Percentiles rank a stretch among this genome's conserved stretches.
phyloP scores from a whole-genome alignment of 2,113 vertebrate genomes.

The Megaceryle torquata region DNA sequence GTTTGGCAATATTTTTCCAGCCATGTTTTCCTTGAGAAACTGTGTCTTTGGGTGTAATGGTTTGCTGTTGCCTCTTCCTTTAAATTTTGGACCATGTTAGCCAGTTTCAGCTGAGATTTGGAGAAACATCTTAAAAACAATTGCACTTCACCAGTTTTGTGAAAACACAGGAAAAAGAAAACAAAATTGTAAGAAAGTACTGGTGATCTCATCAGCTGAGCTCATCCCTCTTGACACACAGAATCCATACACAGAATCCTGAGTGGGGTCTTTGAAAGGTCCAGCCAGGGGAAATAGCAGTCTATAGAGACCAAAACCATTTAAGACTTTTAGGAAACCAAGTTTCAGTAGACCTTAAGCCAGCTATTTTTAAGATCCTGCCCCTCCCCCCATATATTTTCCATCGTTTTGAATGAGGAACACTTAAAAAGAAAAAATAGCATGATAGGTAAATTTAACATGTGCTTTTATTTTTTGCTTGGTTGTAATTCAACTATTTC shows the following conservation, averaged over 20 bases:
- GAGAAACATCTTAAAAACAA: neutral
- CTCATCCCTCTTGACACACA: neutral
- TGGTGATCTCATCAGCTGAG: neutral
- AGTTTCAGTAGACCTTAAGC: neutral
- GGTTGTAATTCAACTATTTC: neutral
- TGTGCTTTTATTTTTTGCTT: neutral
- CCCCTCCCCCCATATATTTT: neutral
- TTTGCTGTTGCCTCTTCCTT: neutral
- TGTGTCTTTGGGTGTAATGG: neutral
- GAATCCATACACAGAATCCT: neutral
- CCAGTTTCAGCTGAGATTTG: neutral
- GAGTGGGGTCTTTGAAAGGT: neutral
- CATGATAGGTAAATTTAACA: neutral
- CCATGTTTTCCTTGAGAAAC: neutral
- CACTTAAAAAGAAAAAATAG: neutral
- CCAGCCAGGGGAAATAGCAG: neutral
- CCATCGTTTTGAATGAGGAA: neutral
- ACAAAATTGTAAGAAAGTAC: neutral
- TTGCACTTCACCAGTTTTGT: neutral
- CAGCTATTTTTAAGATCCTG: neutral
- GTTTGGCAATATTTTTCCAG: neutral
- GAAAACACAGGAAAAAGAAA: neutral
- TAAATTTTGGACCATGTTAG: neutral
- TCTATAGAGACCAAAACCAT: neutral
- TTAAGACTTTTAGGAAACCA: neutral